Conservation (phyloP, 1,140 invertebrate species). For the Pseudomyrmex cubaensis region DNA sequence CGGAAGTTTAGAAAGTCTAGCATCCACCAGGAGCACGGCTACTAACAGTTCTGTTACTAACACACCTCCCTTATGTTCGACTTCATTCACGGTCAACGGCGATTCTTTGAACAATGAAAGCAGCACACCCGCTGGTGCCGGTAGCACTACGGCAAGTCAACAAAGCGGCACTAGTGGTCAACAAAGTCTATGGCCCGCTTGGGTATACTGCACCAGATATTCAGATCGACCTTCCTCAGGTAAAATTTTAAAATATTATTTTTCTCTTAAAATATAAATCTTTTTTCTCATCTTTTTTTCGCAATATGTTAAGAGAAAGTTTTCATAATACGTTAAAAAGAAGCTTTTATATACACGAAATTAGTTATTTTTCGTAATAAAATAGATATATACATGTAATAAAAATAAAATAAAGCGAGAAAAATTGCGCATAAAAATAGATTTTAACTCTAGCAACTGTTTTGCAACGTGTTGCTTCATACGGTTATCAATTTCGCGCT, state of each 20-base stretch:
- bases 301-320: not conserved
- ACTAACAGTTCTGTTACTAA: slow-evolving; percentile 79
- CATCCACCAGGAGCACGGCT: slow-evolving; percentile 81
- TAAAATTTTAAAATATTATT: slow-evolving; percentile 84
- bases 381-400: no score
- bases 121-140: slow-evolving; percentile 56
- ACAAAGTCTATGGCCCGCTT: slow-evolving; percentile 93
- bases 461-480: not conserved
- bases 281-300: not conserved
- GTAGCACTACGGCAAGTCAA: slow-evolving; percentile 39
- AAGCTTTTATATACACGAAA: not conserved
- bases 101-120: slow-evolving; percentile 78
- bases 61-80: slow-evolving; percentile 77
- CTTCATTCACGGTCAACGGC: slow-evolving; percentile 76
- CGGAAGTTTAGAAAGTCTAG: slow-evolving; percentile 82
- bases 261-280: slow-evolving; percentile 11
- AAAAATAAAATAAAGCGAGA: no score
- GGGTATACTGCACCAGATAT: slow-evolving; percentile 99
- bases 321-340: not conserved
- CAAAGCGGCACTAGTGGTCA: slow-evolving; percentile 64
- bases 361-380: no score
- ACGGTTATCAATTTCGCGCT: slow-evolving; percentile 17
- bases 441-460: not conserved
- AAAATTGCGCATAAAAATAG: no score
- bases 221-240: slow-evolving; percentile 98